Evolutionary conservation across 2,113 vertebrate genomes (phyloP).

Genomic region (Arothron firmamentum): DNA sequence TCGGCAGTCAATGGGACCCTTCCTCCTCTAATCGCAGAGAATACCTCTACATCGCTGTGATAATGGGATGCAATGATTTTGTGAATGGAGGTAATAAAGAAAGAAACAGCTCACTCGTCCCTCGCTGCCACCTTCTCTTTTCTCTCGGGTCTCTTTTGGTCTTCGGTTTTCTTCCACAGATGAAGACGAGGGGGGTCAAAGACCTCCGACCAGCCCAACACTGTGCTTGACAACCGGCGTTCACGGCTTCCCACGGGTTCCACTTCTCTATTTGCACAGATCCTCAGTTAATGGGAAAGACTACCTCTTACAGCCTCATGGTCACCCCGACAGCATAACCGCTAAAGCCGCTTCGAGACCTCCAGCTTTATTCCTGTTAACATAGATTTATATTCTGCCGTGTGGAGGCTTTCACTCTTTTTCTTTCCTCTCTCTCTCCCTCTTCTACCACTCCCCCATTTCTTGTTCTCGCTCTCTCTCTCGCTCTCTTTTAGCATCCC

Average conservation of each 20-base stretch:
- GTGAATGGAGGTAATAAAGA: conserved; percentile 77
- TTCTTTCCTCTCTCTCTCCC: conserved; percentile 54
- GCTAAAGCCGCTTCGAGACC: conserved; percentile 53
- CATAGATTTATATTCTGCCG: conserved; percentile 73
- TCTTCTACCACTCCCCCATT: conserved; percentile 56
- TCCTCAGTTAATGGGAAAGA: conserved; percentile 60
- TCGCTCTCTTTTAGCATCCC: conserved; percentile 32
- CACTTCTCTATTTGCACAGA: conserved; percentile 65
- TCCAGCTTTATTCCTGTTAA: conserved; percentile 65
- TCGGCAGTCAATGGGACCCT: conserved; percentile 76
- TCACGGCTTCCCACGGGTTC: conserved; percentile 58
- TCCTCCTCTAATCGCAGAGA: conserved; percentile 70
- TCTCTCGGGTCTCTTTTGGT: conserved; percentile 55
- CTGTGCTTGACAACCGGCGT: conserved; percentile 68
- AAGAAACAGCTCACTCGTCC: conserved; percentile 68
- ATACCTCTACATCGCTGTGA: conserved; percentile 75
- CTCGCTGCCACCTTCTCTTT: conserved; percentile 60
- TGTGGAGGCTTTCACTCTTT: conserved; percentile 65
- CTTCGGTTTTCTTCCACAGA: conserved; percentile 57
- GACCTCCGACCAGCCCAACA: conserved; percentile 73
- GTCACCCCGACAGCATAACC: conserved; percentile 55
- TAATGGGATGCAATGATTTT: conserved; percentile 74
- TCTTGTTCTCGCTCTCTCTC: conserved; percentile 51
- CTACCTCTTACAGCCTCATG: conserved; percentile 59
- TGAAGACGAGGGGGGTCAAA: conserved; percentile 70